Percentiles rank a stretch among this genome's conserved stretches.
Conservation (phyloP, 2,797 vertebrate species). For the Valencia hispanica region DNA sequence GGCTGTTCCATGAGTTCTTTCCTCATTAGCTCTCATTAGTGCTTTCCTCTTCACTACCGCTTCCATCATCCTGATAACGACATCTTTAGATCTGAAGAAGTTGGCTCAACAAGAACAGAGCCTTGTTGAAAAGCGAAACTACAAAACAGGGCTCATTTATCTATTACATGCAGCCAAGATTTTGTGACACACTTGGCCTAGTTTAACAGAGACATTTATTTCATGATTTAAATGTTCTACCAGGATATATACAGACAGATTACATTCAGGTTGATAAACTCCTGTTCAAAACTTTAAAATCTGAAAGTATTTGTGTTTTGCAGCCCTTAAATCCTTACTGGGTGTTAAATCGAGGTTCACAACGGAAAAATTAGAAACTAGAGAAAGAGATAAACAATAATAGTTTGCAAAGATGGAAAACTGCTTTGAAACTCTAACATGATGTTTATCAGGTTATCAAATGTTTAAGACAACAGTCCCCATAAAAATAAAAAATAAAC, state of each 20-base stretch:
- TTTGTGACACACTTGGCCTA: not conserved
- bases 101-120: constrained; percentile 31
- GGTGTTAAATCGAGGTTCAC: not conserved
- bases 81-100: constrained; percentile 48
- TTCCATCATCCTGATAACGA: constrained; percentile 52
- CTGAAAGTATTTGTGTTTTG: not conserved
- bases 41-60: constrained; percentile 54
- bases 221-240: not conserved
- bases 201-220: not conserved
- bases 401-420: not conserved
- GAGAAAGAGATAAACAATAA: not conserved
- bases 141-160: constrained; percentile 34
- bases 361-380: not conserved
- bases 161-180: constrained; percentile 23
- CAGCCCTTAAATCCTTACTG: not conserved
- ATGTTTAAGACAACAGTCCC: not conserved
- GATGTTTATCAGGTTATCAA: not conserved
- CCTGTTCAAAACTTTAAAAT: not conserved
- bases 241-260: no score
- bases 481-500: not conserved
- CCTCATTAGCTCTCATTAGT: constrained; percentile 66
- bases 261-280: not conserved
- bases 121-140: constrained; percentile 20
- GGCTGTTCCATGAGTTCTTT: constrained; percentile 53
- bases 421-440: not conserved